Conservation (phyloP, 2,797 vertebrate species). For the Falco columbarius region DNA sequence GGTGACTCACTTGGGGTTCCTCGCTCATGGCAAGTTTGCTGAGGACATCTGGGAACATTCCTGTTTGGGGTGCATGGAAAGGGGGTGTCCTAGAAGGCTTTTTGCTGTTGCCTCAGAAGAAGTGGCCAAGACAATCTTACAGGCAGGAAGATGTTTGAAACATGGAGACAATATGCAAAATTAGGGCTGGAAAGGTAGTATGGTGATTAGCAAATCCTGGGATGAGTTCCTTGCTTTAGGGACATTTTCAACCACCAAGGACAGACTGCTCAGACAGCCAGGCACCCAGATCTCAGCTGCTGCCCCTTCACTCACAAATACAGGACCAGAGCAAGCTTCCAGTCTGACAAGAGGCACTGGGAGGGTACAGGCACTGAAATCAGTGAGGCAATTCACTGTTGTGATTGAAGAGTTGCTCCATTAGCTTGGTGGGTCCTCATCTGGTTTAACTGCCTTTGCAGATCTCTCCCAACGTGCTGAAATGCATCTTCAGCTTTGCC, state of each 20-base stretch:
- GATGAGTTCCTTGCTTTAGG: not conserved
- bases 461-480: not conserved
- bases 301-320: not conserved
- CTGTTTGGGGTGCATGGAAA: not conserved
- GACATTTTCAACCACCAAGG: not conserved
- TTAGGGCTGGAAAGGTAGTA: not conserved
- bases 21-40: not conserved
- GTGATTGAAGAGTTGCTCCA: not conserved
- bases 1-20: not conserved
- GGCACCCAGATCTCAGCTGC: not conserved
- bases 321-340: not conserved
- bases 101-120: not conserved
- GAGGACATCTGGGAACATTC: not conserved
- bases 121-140: not conserved
- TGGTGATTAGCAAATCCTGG: not conserved
- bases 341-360: accelerated
- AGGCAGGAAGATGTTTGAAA: not conserved
- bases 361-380: not conserved
- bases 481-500: slow-evolving; percentile 48
- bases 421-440: not conserved
- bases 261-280: not conserved
- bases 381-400: not conserved
- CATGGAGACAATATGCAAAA: not conserved
- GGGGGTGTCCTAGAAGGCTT: not conserved
- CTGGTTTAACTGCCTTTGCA: not conserved